phyloP scores from a whole-genome alignment of 2,113 vertebrate genomes.

The Myiopsitta monachus region DNA sequence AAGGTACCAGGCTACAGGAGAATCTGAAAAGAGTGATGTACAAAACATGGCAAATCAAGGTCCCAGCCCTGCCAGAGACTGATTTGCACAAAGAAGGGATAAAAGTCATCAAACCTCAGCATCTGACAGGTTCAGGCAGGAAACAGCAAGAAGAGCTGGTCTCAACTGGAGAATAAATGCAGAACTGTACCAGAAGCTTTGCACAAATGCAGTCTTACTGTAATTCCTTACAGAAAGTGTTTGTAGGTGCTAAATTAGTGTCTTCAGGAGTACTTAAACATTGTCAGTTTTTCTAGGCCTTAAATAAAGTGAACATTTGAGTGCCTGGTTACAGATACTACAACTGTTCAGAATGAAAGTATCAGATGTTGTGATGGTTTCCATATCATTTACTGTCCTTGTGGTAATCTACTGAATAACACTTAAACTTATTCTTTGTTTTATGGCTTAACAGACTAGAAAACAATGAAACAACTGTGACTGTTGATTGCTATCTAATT shows the following conservation, averaged over 20 bases:
- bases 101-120: background rate
- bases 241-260: background rate
- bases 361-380: background rate
- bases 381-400: background rate
- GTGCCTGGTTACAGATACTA: background rate
- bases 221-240: background rate
- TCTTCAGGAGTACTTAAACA: background rate
- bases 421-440: background rate
- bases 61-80: background rate
- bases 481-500: background rate
- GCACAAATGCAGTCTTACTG: background rate
- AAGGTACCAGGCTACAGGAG: conserved; percentile 36
- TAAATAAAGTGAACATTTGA: background rate
- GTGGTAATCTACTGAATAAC: background rate
- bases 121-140: background rate
- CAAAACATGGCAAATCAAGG: conserved; percentile 10
- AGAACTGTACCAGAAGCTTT: background rate
- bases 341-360: background rate
- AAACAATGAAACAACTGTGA: background rate
- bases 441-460: background rate
- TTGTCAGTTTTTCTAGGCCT: background rate
- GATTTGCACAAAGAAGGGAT: background rate
- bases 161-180: background rate
- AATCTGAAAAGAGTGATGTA: conserved; percentile 4
- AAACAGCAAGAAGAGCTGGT: background rate